Conservation (phyloP, 2,888 invertebrate species). For the Bombyx huttoni region DNA sequence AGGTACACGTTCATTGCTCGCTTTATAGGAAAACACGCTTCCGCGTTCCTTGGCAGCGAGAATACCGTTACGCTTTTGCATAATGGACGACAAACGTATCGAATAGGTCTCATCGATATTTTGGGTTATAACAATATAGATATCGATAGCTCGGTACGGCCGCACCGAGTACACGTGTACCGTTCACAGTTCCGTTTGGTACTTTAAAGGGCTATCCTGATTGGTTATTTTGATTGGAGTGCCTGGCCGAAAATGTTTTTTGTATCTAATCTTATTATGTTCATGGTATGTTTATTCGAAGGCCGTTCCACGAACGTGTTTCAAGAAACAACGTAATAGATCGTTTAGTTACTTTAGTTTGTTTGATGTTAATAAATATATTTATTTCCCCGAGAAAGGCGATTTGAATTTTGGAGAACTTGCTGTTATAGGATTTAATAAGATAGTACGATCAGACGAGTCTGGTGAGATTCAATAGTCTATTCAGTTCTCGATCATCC, state of each 20-base stretch:
- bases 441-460: not conserved
- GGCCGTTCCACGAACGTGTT: not conserved
- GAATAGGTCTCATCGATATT: slow-evolving; percentile 18
- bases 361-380: not conserved
- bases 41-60: slow-evolving; percentile 46
- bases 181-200: not conserved
- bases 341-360: not conserved
- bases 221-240: not conserved
- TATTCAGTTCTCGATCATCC: not conserved
- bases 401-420: not conserved
- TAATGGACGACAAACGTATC: slow-evolving; percentile 23
- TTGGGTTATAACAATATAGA: slow-evolving; percentile 4
- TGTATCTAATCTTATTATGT: not conserved
- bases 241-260: not conserved
- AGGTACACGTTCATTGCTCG: slow-evolving; percentile 44
- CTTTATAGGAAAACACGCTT: slow-evolving; percentile 57
- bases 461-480: not conserved
- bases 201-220: not conserved
- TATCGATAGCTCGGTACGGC: slow-evolving; percentile 7
- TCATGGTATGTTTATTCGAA: not conserved
- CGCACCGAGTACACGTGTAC: not conserved
- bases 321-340: not conserved
- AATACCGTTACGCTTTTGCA: slow-evolving; percentile 42
- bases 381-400: no score
- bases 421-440: not conserved